Base-by-base conservation (phyloP, 2,888 invertebrate species). In the Cryptus armator region DNA sequence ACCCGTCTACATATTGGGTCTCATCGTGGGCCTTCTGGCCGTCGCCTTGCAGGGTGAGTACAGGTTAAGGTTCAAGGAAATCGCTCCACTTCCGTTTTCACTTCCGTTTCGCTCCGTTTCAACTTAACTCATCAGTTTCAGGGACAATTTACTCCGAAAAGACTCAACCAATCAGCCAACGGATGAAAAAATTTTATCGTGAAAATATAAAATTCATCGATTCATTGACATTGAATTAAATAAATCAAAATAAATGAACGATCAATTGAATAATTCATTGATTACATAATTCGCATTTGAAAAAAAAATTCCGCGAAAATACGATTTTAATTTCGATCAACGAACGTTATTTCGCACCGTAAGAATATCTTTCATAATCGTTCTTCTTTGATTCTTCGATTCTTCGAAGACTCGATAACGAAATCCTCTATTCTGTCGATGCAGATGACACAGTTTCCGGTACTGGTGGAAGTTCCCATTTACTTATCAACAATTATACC, bases 1-100 rank as follows among this genome's bases (percentile, higher is more conserved):
- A 94, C 94, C 94, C 94, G 93, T 94, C 91, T 92, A 94, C 93
- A 93, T 94, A 93, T 94, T 95, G 93, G 94, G 95, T 94, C 94
- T 95, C 94, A 93, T 95, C 90, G 90, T 90, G 88, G 89, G 94
- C 91, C 94, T 95, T 92, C 94, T 95, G 94, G 94, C 94, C 94
- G 92, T 94, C 92, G 92, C 94, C 94, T 95, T 95, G 94, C 95
- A 95, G 94, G 95, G 95, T 95, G 94, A 94, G 95, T 95, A 90
- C 14, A 29, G 59, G 29, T 72, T 10, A 16, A 76, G 44, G 29
- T 29, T 48, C 48, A 75, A 16, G 37, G 7, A 72, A 29, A 4
- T 72, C 12, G 9, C 37, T 37, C 43, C 19, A 29, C 48, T 48
- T 48, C 48, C 48, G 48, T 48, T 37, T 16, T 29, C 46, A 48